Base-by-base conservation (phyloP, 2,797 vertebrate species). In the Limnodromus scolopaceus region DNA sequence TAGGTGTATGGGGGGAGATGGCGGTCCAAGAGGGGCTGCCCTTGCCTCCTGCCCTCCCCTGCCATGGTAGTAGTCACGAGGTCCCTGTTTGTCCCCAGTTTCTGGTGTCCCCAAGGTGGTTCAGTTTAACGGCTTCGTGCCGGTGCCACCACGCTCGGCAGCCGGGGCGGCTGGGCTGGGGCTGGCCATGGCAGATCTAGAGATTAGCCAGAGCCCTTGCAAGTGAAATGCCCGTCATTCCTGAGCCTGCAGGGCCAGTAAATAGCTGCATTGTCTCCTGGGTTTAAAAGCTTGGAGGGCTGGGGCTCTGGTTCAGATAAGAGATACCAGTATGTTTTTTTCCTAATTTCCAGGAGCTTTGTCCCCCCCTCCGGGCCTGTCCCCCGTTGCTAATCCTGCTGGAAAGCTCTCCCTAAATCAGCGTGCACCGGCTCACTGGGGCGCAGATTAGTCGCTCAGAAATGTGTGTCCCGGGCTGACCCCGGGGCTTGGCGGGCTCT, bases 131-230 rank as follows among this genome's bases (percentile, higher is more conserved):
- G 0, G 75, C 41, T 83, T 43, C 3, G 1, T 8, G 1, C 38
- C 0, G 4, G 43, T 69, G 55, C 58, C 46, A 10, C 38, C 1
- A 2, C 1, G 7, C 43, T 43, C 25, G 6, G 0, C 9, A 25
- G 71, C 63, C 58, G 2, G 82, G 38, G 60, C 60, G 34, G 66
- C 45, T 70, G 5, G 49, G 49, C 49, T 51, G 49, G 49, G 51
- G 45, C 63, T 58, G 80, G 54, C 80, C 6, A 48, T 16, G 6
- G 74, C 36, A 24, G 64, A 68, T 86, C 66, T 84, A 45, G 92
- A 94, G 95, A 95, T 97, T 93, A 96, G 60, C 93, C 95, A 89
- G 96, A 95, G 93, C 96, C 4, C 91, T 88, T 79, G 92, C 54
- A 28, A 91, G 84, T 41, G 68, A 39, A 82, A 89, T 96, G 89